These are phyloP conservation scores for Bujurquina vittata DNA, from an alignment of 2,113 vertebrate species.

Conservation along the genomic window DNA sequence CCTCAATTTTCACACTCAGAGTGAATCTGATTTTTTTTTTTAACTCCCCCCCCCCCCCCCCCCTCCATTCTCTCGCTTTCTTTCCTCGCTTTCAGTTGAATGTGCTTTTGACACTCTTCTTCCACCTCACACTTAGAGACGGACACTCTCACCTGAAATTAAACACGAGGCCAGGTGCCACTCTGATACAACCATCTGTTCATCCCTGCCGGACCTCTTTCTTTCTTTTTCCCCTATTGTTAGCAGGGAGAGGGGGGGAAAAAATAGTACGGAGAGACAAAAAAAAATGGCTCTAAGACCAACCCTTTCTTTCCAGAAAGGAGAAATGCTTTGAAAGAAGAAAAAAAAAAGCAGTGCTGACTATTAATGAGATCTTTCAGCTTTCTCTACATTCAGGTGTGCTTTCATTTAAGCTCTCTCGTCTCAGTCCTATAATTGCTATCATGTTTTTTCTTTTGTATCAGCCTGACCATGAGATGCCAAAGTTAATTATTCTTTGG, in stretches of 20 bases:
- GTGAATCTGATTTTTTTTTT: too few species aligned
- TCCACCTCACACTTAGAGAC: slow-evolving; percentile 51
- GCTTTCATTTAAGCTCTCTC: slow-evolving; percentile 42
- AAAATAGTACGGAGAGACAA: background rate
- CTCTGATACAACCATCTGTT: slow-evolving; percentile 76
- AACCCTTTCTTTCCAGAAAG: slow-evolving; percentile 36
- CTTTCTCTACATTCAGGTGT: slow-evolving; percentile 66
- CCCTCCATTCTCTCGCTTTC: slow-evolving; percentile 36
- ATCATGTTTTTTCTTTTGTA: slow-evolving; percentile 77
- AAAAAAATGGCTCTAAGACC: background rate
- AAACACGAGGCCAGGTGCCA: slow-evolving; percentile 81
- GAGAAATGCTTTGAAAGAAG: slow-evolving; percentile 10
- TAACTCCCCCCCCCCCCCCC: too few species aligned
- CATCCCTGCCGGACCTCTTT: slow-evolving; percentile 56
- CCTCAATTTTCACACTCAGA: too few species aligned
- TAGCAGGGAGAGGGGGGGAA: background rate
- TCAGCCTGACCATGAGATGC: slow-evolving; percentile 65
- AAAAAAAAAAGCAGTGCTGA: slow-evolving; percentile 8
- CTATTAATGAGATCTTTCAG: slow-evolving; percentile 70
- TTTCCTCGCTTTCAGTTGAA: slow-evolving; percentile 31
- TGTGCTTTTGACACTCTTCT: slow-evolving; percentile 57
- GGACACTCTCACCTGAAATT: slow-evolving; percentile 80
- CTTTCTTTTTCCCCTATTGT: slow-evolving; percentile 35
- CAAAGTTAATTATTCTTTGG: slow-evolving; percentile 78
- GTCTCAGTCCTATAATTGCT: slow-evolving; percentile 67